These are phyloP conservation scores for Pteropus alecto DNA, from an alignment of 2,113 vertebrate species.

Conservation along the genomic window DNA sequence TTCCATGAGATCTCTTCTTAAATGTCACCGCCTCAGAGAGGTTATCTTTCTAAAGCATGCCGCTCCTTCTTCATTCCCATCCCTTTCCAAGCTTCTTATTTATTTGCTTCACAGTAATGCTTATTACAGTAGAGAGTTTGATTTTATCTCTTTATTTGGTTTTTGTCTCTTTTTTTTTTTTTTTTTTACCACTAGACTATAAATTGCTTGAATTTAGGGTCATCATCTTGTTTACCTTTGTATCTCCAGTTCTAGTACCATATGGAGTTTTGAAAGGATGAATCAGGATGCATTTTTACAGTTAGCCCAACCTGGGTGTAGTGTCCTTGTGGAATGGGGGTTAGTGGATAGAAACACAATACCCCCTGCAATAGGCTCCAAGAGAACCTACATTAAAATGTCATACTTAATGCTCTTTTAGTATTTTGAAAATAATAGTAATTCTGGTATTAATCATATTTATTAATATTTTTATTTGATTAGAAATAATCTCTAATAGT, in stretches of 20 bases:
- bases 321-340: neutral
- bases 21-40: neutral
- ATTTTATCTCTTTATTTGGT: neutral
- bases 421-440: neutral
- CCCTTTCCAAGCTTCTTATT: neutral
- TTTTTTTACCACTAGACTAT: neutral
- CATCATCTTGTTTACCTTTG: neutral
- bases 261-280: neutral
- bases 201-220: neutral
- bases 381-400: neutral
- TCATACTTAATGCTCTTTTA: neutral
- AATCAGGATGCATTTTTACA: neutral
- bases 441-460: conserved; percentile 5
- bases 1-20: neutral
- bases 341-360: neutral
- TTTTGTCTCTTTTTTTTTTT: neutral
- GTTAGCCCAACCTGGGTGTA: neutral
- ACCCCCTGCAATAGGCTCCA: neutral
- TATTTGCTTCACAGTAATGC: neutral
- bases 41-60: neutral
- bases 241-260: neutral
- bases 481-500: neutral
- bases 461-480: conserved; percentile 20
- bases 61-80: neutral
- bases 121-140: neutral